Base-by-base conservation (phyloP, 2,113 vertebrate species). In the Apeltes quadracus region DNA sequence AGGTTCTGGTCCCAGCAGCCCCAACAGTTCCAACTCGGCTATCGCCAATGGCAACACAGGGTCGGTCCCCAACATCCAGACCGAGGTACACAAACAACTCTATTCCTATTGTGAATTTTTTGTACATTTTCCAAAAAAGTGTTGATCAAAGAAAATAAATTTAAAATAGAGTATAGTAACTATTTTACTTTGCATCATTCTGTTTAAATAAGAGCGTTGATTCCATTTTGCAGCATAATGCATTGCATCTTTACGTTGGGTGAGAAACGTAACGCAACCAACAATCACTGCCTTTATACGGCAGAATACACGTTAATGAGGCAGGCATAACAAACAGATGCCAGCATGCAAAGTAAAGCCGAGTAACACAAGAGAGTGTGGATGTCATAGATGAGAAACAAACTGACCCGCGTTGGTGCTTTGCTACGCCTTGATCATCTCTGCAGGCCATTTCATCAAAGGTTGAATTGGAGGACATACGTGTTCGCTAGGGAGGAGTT, bases 11-110 rank as follows among this genome's bases (percentile, higher is more conserved):
- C 90, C 90, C 56, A 91, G 90, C 78, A 91, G 90, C 58, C 90
- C 90, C 57, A 91, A 91, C 82, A 91, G 90, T 36, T 90, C 89
- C 64, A 90, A 88, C 20, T 62, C 84, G 2, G 87, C 87, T 10
- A 91, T 90, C 10, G 83, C 88, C 75, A 91, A 91, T 0, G 90
- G 90, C 61, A 90, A 88, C 80, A 91, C 89, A 0, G 89, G 90
- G 50, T 91, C 90, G 0, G 90, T 91, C 46, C 90, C 90, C 53
- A 91, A 91, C 76, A 91, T 91, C 58, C 90, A 91, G 76, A 90
- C 86, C 0, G 90, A 91, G 90, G 89, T 91, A 46, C 20, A 57
- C 8, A 4, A 20, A 57, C 7, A n/a, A 6, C 39, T 61, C 20
- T 7, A 6, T 20, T 36, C 15, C 11, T 41, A 63, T 0, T 61